Conservation (phyloP, 1,140 invertebrate genomes). For the Battus philenor region DNA sequence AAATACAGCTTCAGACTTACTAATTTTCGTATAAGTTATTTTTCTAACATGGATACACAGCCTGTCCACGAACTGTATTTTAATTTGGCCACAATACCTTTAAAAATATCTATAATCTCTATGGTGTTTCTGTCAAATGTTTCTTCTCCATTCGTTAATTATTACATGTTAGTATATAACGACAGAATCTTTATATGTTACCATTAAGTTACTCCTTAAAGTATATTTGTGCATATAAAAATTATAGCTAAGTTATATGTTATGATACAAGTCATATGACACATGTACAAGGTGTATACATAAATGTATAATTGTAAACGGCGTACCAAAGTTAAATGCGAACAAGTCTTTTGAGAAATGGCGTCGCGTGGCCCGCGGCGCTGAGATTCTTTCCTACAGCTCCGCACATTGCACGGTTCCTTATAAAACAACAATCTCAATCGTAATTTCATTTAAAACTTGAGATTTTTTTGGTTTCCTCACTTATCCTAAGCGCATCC, state of each 20-base stretch:
- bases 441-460: background rate
- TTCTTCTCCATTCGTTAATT: no score
- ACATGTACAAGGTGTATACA: conserved; percentile 24
- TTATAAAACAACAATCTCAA: conserved; percentile 5
- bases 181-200: no score
- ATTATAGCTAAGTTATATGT: background rate
- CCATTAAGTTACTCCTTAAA: background rate
- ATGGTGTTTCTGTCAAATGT: no score
- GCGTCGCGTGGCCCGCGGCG: conserved; percentile 6
- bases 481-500: no score
- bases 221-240: conserved; percentile 23
- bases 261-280: conserved; percentile 28
- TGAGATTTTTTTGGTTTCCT: background rate
- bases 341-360: conserved; percentile 26
- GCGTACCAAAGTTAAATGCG: conserved; percentile 31
- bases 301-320: background rate
- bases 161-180: no score
- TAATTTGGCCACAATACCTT: no score
- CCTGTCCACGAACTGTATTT: no score
- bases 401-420: conserved; percentile 22
- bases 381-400: conserved; percentile 17
- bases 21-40: no score
- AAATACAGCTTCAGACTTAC: no score
- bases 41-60: no score
- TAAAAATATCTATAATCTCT: no score